Base-by-base conservation (phyloP, 2,113 vertebrate genomes). In the Rattus rattus region DNA sequence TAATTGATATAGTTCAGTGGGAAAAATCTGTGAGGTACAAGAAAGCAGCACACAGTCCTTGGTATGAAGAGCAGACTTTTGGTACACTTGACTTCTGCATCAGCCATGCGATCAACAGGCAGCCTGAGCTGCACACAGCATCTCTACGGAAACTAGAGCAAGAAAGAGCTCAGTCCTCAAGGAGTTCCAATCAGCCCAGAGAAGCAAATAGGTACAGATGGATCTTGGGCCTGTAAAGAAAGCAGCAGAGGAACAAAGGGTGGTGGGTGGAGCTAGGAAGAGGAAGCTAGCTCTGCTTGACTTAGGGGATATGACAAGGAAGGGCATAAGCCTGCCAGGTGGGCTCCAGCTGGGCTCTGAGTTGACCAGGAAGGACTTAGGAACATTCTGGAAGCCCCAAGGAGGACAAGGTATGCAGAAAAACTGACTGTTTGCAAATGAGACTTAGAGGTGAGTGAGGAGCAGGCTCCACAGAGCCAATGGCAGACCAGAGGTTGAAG, bases 181-280 rank as follows among this genome's bases (percentile, higher is more conserved):
- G 94, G 54, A 73, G 90, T 69, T 67, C 90, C 54, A 17, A 26
- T 47, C 52, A 5, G 36, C 3, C 39, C 4, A 33, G 67, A 20
- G 3, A 16, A 9, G 49, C 91, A 20, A 20, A 20, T 7, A 70
- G 93, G 85, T 14, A 16, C 26, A 54, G 47, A 30, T 3, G 49
- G 33, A 3, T 56, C 70, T 90, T 0, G 28, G 84, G 91, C 52
- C 69, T n/a, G 5, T 2, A 2, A 47, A 72, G 65, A 75, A 89
- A 95, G 79, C 77, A 28, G 16, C 20, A 5, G 33, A 63, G 94
- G 65, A 96, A 97, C 94, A 96, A 97, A 97, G 91, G 80, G 85
- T 72, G n/a, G 77, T 69, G 77, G 96, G 91, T 83, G 95, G 89
- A 91, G 91, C 92, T n/a, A 30, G 49, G 39, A 91, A 54, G 81